Evolutionary conservation across 2,888 invertebrate species (phyloP), one percentile per base, ranked within the genome.

Genomic region (Stictocephala bisonia): DNA sequence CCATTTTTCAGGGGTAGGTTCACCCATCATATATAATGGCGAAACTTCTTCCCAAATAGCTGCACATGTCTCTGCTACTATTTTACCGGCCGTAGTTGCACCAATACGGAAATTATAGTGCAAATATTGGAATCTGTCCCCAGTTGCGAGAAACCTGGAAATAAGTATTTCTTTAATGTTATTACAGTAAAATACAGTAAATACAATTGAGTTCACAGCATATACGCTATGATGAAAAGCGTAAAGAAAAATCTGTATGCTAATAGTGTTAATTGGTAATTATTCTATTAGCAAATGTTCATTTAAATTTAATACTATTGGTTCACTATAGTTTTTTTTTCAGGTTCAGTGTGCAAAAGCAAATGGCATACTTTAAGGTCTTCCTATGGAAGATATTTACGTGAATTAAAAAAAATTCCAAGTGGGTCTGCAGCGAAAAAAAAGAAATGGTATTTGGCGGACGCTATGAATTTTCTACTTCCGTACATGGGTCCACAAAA

Each of bases 381-480:
- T 40, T 67, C 64, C 1, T 71, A 75, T 68, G 29, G 60, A 18
- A 31, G 75, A 71, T 74, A 73, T 44, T 18, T 67, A 24, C 58
- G 69, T 41, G 66, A 75, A 18, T 11, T 72, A 13, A 73, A 69
- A n/a, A 50, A 68, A 50, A 51, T 68, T 1, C 51, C 51, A 4
- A 51, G 51, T 31, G 68, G 51, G 13, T 68, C 31, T 22, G 51
- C 35, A 26, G 27, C 35, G 26, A 74, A 69, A 27, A 48, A 58
- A 35, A 74, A 72, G 51, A 72, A 69, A n/a, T 73, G 75, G 72
- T 20, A 72, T 50, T 69, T 74, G 29, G 64, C 69, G 18, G 69
- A 72, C 40, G 72, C 74, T 13, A 74, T 72, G 72, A 58, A 56
- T 11, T 75, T 75, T 69, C 41, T 75, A 24, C 26, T 40, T 26